These are phyloP conservation scores for Apteryx owenii DNA, from an alignment of 2,113 vertebrate species.

Conservation along the genomic window DNA sequence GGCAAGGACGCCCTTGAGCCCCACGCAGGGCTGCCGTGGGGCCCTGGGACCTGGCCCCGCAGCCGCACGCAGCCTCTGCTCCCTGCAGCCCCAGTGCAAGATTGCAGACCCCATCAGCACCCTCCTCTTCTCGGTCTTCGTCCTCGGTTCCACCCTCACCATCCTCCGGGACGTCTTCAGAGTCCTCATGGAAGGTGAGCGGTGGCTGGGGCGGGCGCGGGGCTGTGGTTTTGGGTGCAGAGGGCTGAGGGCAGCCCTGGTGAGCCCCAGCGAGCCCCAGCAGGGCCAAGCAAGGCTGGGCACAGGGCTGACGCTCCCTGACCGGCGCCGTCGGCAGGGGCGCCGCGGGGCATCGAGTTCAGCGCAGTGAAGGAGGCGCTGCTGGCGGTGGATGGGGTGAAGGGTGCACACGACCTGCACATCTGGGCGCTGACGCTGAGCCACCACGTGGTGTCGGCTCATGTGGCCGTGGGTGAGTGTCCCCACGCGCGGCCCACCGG, in stretches of 20 bases:
- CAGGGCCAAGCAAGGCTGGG: no score
- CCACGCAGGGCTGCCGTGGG: fast-evolving
- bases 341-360: constrained; percentile 84
- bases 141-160: constrained; percentile 92
- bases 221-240: fast-evolving
- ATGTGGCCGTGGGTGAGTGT: constrained; percentile 87
- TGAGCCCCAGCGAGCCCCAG: neutral
- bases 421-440: constrained; percentile 91
- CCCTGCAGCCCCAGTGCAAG: constrained; percentile 92
- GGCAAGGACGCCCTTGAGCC: neutral
- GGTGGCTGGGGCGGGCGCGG: fast-evolving
- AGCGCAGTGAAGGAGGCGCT: constrained; percentile 88
- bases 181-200: constrained; percentile 94
- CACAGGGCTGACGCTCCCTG: neutral
- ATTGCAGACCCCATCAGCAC: constrained; percentile 96
- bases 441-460: constrained; percentile 84
- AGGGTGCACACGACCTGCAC: constrained; percentile 86
- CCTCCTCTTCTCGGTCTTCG: constrained; percentile 94
- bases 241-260: neutral
- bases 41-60: no score
- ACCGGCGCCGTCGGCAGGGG: constrained; percentile 71
- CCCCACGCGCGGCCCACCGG: no score
- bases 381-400: constrained; percentile 86
- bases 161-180: constrained; percentile 94
- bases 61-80: no score